Conservation (phyloP, 2,113 vertebrate genomes). For the Platanista minor region DNA sequence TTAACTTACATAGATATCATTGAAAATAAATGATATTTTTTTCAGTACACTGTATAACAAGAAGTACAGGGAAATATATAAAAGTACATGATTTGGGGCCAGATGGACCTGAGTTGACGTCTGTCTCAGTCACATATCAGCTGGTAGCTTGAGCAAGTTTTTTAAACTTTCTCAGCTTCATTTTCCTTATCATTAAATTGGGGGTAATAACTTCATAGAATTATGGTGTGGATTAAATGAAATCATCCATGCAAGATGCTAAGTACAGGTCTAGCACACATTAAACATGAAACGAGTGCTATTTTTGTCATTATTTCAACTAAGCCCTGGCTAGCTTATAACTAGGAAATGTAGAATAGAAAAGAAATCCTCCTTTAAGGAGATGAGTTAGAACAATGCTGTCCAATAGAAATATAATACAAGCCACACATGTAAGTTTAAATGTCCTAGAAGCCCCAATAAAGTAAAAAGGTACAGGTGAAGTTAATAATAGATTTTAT, state of each 20-base stretch:
- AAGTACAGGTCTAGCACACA: not conserved
- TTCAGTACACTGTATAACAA: not conserved
- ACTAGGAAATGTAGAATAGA: not conserved
- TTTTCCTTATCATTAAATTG: not conserved
- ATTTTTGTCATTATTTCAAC: not conserved
- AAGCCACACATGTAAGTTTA: not conserved
- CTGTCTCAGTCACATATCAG: not conserved
- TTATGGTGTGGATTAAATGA: not conserved
- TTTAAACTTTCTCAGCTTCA: not conserved
- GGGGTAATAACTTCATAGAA: not conserved
- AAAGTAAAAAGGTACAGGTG: not conserved
- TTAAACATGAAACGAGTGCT: not conserved
- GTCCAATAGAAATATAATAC: not conserved
- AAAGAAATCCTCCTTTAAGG: not conserved
- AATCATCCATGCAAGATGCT: not conserved
- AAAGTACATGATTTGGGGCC: not conserved
- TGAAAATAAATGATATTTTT: not conserved
- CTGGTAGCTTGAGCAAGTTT: not conserved
- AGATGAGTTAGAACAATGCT: not conserved
- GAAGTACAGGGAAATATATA: not conserved
- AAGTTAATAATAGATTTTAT: not conserved
- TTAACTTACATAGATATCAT: conserved; percentile 81
- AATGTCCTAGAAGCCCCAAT: not conserved
- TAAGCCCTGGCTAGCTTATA: not conserved
- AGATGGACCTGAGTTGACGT: not conserved